Percentiles rank a stretch among this genome's conserved stretches.
These are phyloP conservation scores for Tipula confusa DNA, from an alignment of 2,888 invertebrate genomes.

Conservation along the genomic window DNA sequence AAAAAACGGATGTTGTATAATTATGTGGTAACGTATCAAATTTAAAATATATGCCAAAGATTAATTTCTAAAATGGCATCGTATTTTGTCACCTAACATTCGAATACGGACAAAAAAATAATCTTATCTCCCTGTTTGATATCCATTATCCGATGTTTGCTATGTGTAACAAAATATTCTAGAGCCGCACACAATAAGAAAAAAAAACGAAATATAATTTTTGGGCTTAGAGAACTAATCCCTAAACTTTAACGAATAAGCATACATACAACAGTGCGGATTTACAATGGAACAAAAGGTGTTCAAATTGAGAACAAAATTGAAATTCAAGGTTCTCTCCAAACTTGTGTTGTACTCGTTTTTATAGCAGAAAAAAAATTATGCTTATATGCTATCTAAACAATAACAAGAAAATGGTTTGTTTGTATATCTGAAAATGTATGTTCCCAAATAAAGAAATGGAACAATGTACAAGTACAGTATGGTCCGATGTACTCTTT, in stretches of 20 bases:
- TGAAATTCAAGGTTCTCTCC: background rate
- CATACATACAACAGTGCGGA: background rate
- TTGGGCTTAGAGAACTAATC: background rate
- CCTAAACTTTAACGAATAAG: background rate
- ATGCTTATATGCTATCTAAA: constrained; percentile 20
- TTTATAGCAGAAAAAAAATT: background rate
- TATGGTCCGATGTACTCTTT: no score
- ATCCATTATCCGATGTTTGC: background rate
- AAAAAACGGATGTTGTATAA: background rate
- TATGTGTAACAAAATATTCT: background rate
- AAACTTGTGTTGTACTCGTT: no score
- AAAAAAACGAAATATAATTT: background rate
- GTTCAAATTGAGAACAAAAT: background rate
- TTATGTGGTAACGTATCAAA: background rate
- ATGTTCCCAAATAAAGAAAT: background rate
- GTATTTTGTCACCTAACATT: background rate
- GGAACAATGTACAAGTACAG: background rate
- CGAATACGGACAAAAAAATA: background rate
- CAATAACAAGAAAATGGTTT: constrained; percentile 12
- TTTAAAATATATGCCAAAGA: background rate
- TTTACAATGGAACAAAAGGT: background rate
- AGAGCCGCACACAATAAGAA: background rate
- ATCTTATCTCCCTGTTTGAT: background rate
- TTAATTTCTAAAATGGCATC: background rate
- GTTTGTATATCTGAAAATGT: background rate